Conservation (phyloP, 2,888 invertebrate species). For the Molorchus minor region DNA sequence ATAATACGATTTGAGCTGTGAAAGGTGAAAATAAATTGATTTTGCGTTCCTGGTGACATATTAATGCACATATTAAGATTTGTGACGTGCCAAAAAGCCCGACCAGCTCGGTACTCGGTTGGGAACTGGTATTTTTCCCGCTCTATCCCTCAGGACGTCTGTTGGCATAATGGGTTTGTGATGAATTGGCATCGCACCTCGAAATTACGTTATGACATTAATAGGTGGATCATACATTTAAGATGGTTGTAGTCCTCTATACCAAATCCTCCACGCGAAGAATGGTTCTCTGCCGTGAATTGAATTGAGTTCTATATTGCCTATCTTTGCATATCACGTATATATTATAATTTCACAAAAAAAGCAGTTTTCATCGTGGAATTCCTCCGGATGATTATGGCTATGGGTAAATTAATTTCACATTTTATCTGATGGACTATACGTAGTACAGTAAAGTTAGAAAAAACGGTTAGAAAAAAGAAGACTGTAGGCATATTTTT, state of each 20-base stretch:
- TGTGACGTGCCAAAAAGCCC: slow-evolving; percentile 52
- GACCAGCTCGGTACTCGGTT: slow-evolving; percentile 49
- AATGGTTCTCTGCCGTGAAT: slow-evolving; percentile 21
- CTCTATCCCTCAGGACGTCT: slow-evolving; percentile 46
- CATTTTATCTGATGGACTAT: not conserved
- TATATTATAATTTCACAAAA: slow-evolving; percentile 20
- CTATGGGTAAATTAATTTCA: not conserved
- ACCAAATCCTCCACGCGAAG: slow-evolving; percentile 11
- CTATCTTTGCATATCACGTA: slow-evolving; percentile 10
- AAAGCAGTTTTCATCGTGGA: slow-evolving; percentile 1
- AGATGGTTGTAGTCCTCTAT: slow-evolving; percentile 35
- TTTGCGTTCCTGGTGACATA: slow-evolving; percentile 63
- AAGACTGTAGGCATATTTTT: too few species aligned
- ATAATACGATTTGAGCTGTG: slow-evolving; percentile 61
- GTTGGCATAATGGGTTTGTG: slow-evolving; percentile 56
- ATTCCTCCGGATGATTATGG: not conserved
- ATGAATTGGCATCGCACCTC: slow-evolving; percentile 59
- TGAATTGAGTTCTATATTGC: slow-evolving; percentile 42
- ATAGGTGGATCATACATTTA: slow-evolving; percentile 54
- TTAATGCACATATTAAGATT: slow-evolving; percentile 63
- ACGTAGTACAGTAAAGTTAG: not conserved
- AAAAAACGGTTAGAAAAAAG: too few species aligned
- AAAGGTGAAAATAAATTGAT: slow-evolving; percentile 64
- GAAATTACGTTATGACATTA: slow-evolving; percentile 58
- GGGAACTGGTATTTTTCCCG: slow-evolving; percentile 45